phyloP scores from a whole-genome alignment of 2,888 invertebrate genomes.

The Nomada fabriciana region DNA sequence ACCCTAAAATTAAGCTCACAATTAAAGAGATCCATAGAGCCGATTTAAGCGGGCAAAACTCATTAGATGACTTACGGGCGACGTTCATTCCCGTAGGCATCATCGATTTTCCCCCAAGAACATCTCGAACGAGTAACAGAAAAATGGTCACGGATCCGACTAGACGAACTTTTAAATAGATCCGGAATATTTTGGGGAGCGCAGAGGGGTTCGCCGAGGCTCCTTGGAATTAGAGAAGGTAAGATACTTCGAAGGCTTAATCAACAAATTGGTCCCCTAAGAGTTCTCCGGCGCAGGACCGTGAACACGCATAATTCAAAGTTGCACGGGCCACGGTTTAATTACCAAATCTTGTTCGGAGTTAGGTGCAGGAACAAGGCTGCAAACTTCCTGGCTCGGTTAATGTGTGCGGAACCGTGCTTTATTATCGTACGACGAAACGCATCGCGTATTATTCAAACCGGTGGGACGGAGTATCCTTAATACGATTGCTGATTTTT shows the following conservation, averaged over 20 bases:
- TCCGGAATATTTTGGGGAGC: background rate
- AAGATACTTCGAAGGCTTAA: conserved; percentile 75
- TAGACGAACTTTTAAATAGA: background rate
- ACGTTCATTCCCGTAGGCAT: conserved; percentile 16
- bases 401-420: conserved; percentile 36
- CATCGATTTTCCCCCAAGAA: conserved; percentile 13
- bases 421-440: conserved; percentile 29
- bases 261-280: conserved; percentile 80
- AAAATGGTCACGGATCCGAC: background rate
- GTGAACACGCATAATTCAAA: conserved; percentile 82
- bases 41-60: conserved; percentile 57
- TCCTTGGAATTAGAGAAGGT: conserved; percentile 44
- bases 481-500: background rate
- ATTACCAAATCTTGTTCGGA: conserved; percentile 81
- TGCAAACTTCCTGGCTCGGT: conserved; percentile 60
- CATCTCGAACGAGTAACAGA: background rate
- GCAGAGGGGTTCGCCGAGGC: background rate
- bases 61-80: conserved; percentile 35
- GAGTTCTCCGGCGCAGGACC: conserved; percentile 70
- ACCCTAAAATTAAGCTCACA: conserved; percentile 74
- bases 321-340: conserved; percentile 80
- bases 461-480: conserved; percentile 8
- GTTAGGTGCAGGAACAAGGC: conserved; percentile 48
- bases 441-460: conserved; percentile 35
- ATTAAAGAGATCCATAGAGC: conserved; percentile 70